Base-by-base conservation (phyloP, 2,797 vertebrate genomes). In the Arctocebus calabarensis region DNA sequence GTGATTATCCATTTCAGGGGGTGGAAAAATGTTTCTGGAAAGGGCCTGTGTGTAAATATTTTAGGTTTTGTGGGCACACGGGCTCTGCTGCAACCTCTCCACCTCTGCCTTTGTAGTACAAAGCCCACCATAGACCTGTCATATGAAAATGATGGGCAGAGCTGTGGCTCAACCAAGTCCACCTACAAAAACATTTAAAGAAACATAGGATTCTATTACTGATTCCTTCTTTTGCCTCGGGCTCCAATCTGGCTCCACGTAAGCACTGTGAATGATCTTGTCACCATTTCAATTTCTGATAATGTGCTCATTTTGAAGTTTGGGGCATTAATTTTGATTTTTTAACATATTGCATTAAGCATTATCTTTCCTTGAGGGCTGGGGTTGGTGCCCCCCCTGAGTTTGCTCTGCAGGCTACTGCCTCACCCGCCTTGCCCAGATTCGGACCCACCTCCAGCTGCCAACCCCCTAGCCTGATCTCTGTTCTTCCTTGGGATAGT, bases 201-300 rank as follows among this genome's bases (percentile, higher is more conserved):
- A 74, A 84, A 89, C 9, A 71, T 13, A 66, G 43, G 14, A 64
- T n/a, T 48, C 22, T 40, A 73, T n/a, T 7, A 48, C n/a, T 0
- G 0, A 25, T 20, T 29, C 61, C 57, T 48, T 20, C 40, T 71
- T 81, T 81, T 62, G 71, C 79, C 43, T 71, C 32, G 19, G 91
- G 22, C 61, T 89, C 68, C 52, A 73, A 5, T 22, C 68, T 59
- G 40, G 57, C n/a, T 90, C 40, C 20, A 83, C 4, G 37, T 0
- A 32, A 32, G 20, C 45, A 48, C 1, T 32, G n/a, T 70, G 27
- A 66, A 52, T 78, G 34, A 55, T 48, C 45, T 55, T 73, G 2
- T 89, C 71, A 81, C 45, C 27, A 59, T 16, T 77, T 91, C 61
- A 64, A 10, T 9, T 90, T 95, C 84, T 88, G 29, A 87, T 48